phyloP scores from a whole-genome alignment of 2,113 vertebrate genomes.

The Perognathus longimembris region DNA sequence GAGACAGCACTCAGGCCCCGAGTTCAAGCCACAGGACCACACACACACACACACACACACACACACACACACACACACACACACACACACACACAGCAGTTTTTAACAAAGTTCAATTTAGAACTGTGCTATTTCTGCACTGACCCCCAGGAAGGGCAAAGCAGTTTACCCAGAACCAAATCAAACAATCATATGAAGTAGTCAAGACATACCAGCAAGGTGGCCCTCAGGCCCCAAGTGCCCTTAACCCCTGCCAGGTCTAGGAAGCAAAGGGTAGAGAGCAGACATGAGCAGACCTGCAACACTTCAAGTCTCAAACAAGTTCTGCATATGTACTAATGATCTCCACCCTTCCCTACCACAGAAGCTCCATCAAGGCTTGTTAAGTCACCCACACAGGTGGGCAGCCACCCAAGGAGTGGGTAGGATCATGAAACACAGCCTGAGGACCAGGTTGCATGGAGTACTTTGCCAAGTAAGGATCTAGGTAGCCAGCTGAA shows the following conservation, averaged over 20 bases:
- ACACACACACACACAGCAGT: too few relatives aligned
- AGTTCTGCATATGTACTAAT: neutral
- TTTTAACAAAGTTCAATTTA: neutral
- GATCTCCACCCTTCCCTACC: neutral
- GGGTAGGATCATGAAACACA: neutral
- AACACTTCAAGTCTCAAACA: neutral
- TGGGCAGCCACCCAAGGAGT: neutral
- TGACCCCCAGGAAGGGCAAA: neutral
- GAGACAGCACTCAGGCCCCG: too few relatives aligned
- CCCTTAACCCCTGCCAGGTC: neutral
- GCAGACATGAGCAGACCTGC: neutral
- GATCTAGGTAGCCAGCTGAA: neutral
- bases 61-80: too few relatives aligned
- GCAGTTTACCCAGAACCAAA: neutral
- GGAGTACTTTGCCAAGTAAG: neutral
- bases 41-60: too few relatives aligned
- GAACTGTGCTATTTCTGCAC: neutral
- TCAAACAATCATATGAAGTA: neutral
- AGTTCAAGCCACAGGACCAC: too few relatives aligned
- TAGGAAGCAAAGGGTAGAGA: neutral
- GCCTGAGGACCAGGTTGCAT: fast-evolving
- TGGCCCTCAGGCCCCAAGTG: fast-evolving
- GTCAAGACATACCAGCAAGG: neutral
- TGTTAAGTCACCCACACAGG: neutral
- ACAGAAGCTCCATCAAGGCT: neutral